A percentile compares a stretch with the other conserved stretches of the same genome.
Evolutionary conservation across 2,113 vertebrate species (phyloP).

Genomic region (Sinocyclocheilus grahami): DNA sequence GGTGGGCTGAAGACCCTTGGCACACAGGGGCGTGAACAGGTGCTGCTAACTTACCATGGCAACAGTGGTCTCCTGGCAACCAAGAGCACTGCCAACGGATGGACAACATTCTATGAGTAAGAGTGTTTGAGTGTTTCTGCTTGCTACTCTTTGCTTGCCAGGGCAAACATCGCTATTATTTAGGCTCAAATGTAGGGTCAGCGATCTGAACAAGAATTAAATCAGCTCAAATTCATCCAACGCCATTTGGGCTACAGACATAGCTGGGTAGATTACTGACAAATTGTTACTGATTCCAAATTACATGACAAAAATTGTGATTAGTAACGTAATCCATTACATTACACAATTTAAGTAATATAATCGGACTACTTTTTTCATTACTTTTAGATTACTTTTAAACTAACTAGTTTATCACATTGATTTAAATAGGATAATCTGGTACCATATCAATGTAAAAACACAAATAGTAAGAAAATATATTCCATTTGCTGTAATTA

Average conservation of each 20-base stretch:
- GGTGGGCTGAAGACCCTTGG: slow-evolving; percentile 92
- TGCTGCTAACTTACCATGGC: slow-evolving; percentile 94
- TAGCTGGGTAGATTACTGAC: not conserved
- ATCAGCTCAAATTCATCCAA: not conserved
- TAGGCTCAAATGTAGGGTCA: not conserved
- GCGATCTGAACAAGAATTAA: not conserved
- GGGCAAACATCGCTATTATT: not conserved
- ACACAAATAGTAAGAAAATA: too few species aligned
- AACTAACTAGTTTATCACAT: not conserved
- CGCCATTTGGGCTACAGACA: not conserved
- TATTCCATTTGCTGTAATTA: too few species aligned
- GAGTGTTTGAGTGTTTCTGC: slow-evolving; percentile 62
- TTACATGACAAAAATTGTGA: not conserved
- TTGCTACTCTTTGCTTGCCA: not conserved
- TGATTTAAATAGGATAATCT: not conserved
- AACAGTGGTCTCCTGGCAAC: slow-evolving; percentile 94
- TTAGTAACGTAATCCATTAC: not conserved
- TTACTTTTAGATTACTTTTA: too few species aligned
- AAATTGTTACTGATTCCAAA: not conserved
- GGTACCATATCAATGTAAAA: not conserved
- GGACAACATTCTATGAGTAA: slow-evolving; percentile 99
- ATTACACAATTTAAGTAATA: not conserved
- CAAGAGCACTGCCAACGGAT: slow-evolving; percentile 94
- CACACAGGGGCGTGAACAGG: slow-evolving; percentile 90
- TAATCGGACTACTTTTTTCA: too few species aligned